A percentile compares a stretch with the other conserved stretches of the same genome.
These are phyloP conservation scores for Alosa sapidissima DNA, from an alignment of 2,797 vertebrate genomes.

Conservation along the genomic window DNA sequence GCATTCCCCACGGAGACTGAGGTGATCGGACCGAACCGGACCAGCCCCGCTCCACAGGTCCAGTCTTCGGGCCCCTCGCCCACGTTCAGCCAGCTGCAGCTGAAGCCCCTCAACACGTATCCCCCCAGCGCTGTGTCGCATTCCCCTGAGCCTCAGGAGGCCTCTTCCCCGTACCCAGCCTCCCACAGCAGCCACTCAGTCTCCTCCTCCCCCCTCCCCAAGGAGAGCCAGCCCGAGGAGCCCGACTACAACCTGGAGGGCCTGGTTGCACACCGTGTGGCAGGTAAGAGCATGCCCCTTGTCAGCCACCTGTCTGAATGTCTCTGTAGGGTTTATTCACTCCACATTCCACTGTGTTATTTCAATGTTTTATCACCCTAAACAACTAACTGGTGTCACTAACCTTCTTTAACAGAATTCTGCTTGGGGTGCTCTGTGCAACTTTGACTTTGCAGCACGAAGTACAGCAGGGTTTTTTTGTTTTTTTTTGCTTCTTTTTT, in stretches of 20 bases:
- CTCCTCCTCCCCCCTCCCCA: conserved; percentile 69
- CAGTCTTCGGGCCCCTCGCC: conserved; percentile 46
- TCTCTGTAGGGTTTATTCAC: neutral
- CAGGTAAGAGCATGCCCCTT: conserved; percentile 78
- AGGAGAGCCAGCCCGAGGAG: conserved; percentile 77
- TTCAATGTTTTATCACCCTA: neutral
- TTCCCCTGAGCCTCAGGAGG: conserved; percentile 58
- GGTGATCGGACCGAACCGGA: neutral
- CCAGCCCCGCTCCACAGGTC: conserved; percentile 33
- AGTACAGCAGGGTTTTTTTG: conserved; percentile 36
- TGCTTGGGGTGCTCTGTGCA: conserved; percentile 11
- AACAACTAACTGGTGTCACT: neutral
- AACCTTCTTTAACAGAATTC: neutral
- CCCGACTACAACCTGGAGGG: conserved; percentile 88
- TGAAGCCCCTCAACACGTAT: conserved; percentile 68
- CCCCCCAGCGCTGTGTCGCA: conserved; percentile 57
- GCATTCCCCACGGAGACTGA: conserved; percentile 43
- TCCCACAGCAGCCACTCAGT: conserved; percentile 55
- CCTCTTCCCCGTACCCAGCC: conserved; percentile 27
- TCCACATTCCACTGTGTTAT: neutral
- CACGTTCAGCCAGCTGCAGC: conserved; percentile 57
- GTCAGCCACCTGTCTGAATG: neutral
- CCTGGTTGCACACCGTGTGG: conserved; percentile 93
- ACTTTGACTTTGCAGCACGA: conserved; percentile 42
- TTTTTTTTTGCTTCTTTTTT: neutral